Evolutionary conservation across 1,140 invertebrate genomes (phyloP).

Genomic region (Macrocentrus cingulum): DNA sequence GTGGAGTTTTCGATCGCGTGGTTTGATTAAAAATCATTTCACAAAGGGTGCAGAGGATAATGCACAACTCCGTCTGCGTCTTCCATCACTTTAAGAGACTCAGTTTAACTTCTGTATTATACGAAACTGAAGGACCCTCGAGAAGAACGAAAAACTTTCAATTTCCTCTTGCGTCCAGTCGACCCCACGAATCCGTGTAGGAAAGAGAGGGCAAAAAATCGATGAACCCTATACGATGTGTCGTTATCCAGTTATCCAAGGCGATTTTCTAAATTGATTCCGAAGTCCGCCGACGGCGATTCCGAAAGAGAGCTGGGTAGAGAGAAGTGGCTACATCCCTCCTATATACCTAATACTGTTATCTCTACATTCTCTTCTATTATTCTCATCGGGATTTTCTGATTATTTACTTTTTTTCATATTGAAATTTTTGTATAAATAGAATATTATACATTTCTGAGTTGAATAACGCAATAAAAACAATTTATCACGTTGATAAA

Average conservation of each 20-base stretch:
- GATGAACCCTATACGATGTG: slow-evolving; percentile 27
- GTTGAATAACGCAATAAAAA: too few relatives aligned
- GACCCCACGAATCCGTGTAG: slow-evolving; percentile 2
- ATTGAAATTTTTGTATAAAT: too few relatives aligned
- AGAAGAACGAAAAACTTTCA: slow-evolving; percentile 25
- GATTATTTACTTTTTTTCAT: too few relatives aligned
- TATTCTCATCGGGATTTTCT: too few relatives aligned
- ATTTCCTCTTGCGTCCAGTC: slow-evolving; percentile 23
- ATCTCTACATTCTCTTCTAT: background rate
- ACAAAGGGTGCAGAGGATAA: too few relatives aligned
- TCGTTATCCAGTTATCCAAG: slow-evolving; percentile 40
- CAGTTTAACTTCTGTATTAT: background rate
- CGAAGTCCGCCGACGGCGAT: slow-evolving; percentile 32
- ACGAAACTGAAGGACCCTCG: slow-evolving; percentile 20
- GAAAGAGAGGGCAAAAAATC: slow-evolving; percentile 27
- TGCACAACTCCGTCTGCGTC: background rate
- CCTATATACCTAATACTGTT: slow-evolving; percentile 1
- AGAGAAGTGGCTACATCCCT: slow-evolving; percentile 1
- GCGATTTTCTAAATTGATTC: slow-evolving; percentile 52
- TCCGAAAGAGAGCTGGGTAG: background rate
- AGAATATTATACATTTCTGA: too few relatives aligned
- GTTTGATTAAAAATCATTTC: too few relatives aligned
- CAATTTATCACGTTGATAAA: too few relatives aligned
- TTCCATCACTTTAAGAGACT: background rate
- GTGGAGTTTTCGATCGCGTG: too few relatives aligned